These are phyloP conservation scores for Scaptomyza reducta DNA, from an alignment of 2,888 invertebrate genomes.

Conservation along the genomic window DNA sequence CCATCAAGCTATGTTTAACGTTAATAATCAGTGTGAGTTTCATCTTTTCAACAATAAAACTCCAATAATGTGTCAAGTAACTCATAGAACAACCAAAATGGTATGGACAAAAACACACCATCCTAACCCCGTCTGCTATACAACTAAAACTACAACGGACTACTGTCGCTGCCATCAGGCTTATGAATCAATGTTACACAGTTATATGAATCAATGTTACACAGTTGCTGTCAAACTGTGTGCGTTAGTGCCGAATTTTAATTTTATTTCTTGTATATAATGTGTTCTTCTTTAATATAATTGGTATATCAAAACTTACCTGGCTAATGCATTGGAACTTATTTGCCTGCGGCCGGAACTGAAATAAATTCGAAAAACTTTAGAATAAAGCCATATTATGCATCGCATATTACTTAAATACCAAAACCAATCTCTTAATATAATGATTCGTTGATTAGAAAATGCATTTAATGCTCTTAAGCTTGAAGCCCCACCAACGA, in stretches of 20 bases:
- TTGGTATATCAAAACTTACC: conserved; percentile 86
- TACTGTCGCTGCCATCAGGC: too few relatives aligned
- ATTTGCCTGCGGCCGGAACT: conserved; percentile 92
- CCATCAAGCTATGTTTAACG: too few relatives aligned
- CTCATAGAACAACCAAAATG: too few relatives aligned
- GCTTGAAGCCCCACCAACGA: conserved; percentile 38
- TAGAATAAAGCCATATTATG: neutral
- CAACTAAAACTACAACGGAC: too few relatives aligned
- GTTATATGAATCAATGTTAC: too few relatives aligned
- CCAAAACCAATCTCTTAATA: neutral
- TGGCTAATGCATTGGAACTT: conserved; percentile 94
- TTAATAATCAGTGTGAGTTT: too few relatives aligned
- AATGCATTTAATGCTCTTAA: conserved; percentile 5
- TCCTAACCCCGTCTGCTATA: too few relatives aligned
- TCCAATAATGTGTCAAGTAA: too few relatives aligned
- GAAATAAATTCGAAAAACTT: conserved; percentile 83
- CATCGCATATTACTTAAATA: neutral
- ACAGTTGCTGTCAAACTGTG: conserved; percentile 23
- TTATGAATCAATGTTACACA: too few relatives aligned
- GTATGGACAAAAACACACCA: too few relatives aligned
- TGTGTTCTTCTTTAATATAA: neutral
- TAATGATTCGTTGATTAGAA: neutral
- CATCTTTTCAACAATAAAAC: too few relatives aligned
- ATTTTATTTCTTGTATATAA: neutral
- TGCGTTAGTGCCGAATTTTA: conserved; percentile 3